A percentile compares a stretch with the other conserved stretches of the same genome.
phyloP scores from a whole-genome alignment of 2,888 invertebrate species.

The Chromoteleia sp. region DNA sequence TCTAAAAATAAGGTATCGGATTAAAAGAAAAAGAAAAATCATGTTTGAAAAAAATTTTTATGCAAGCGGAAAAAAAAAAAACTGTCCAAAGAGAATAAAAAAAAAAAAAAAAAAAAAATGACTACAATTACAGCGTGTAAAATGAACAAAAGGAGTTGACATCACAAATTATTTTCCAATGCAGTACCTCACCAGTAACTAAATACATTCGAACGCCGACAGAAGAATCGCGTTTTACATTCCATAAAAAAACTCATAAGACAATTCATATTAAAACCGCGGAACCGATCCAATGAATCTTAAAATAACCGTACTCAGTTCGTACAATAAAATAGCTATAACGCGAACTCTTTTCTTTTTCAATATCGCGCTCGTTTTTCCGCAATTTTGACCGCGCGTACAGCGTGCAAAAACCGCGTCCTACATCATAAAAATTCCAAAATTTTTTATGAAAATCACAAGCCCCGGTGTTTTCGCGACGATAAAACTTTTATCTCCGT shows the following conservation, averaged over 20 bases:
- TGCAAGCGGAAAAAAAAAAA: no score
- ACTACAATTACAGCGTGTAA: no score
- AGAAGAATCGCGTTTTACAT: slow-evolving; percentile 6
- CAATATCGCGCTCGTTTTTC: slow-evolving; percentile 18
- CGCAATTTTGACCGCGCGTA: slow-evolving; percentile 4
- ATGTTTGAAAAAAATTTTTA: no score
- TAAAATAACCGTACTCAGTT: slow-evolving; percentile 5
- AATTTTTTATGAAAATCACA: slow-evolving; percentile 37
- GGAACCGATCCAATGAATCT: slow-evolving; percentile 30
- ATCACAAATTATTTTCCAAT: slow-evolving; percentile 10
- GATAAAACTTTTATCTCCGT: slow-evolving; percentile 55
- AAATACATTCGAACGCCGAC: not conserved
- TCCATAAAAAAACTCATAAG: slow-evolving; percentile 17
- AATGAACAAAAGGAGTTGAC: not conserved
- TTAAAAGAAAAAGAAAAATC: no score
- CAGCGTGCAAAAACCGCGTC: slow-evolving; percentile 10
- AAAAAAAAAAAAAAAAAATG: no score
- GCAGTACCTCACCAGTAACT: not conserved
- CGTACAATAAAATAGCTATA: slow-evolving; percentile 15
- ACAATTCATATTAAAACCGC: slow-evolving; percentile 37
- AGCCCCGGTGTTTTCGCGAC: slow-evolving; percentile 12
- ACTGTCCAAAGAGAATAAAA: no score
- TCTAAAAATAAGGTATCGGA: no score
- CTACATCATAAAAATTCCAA: slow-evolving; percentile 7
- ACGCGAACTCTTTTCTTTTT: slow-evolving; percentile 12